Evolutionary conservation across 2,113 vertebrate genomes (phyloP), one percentile per base, ranked within the genome.

Genomic region (Oxyruncus cristatus): DNA sequence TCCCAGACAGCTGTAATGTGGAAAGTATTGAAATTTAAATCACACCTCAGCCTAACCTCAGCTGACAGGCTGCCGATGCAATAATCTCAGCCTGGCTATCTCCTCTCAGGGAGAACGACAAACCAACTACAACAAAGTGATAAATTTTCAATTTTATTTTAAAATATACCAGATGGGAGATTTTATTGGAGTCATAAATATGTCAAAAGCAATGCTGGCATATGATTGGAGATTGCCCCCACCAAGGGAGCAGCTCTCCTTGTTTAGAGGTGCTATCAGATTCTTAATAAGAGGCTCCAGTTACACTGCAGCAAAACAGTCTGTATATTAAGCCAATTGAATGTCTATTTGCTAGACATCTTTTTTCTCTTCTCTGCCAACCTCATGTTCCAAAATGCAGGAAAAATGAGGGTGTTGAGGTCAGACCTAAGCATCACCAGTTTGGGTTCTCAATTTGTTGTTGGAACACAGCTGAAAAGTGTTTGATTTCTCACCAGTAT

Each of bases 81-180:
- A 86, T 96, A 97, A 98, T 97, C 97, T 97, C 71, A 30, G 96
- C 94, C 97, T 85, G 85, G 97, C 97, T 97, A 97, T 97, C 98
- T 98, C 80, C 96, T 98, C 94, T 97, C 30, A 5, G 94, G 97
- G 95, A 98, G 96, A 95, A 96, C 77, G 61, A 97, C 97, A 97
- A 93, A 97, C 96, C 61, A 62, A 97, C 95, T 96, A 96, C 87
- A 92, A 96, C 90, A 97, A 98, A 97, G 97, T 97, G 98, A 98
- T 98, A 98, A 97, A 98, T 98, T 98, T 98, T 98, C 98, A 97
- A 98, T 98, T 98, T 98, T 98, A 98, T 98, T 98, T 98, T 98
- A 98, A 98, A 98, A 98, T 98, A 98, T 97, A 98, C 97, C 98
- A 98, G 98, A 98, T 98, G 97, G 97, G 96, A 98, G 98, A 98